Base-by-base conservation (phyloP, 2,888 invertebrate genomes). In the Chrysomela aeneicollis region DNA sequence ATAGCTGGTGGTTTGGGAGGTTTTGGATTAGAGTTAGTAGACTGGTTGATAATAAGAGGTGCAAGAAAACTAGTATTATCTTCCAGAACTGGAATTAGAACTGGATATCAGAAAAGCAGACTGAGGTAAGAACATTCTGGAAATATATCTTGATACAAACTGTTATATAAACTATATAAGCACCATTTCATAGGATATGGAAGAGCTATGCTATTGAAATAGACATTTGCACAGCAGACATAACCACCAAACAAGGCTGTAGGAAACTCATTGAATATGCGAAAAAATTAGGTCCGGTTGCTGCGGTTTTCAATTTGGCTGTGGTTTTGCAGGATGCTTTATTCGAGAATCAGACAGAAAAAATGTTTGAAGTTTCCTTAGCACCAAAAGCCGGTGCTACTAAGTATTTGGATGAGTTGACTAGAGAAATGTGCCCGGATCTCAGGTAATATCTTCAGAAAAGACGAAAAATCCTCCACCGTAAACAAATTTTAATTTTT, bases 261-360 rank as follows among this genome's bases (percentile, higher is more conserved):
- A 85, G 85, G 59, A 77, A 84, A 17, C 86, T 96, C 69, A 77
- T 97, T 0, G 83, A 85, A 52, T 86, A 87, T 75, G 89, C 92
- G 0, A 82, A 82, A 30, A 72, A 84, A 0, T 78, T 92, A 71
- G 93, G 90, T 0, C 88, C 88, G 1, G 88, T 97, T 18, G 91
- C 91, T 26, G 96, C 91, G 21, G 90, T 97, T 57, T 97, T 96
- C 84, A 95, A 97, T 80, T 84, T 97, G 67, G 97, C 97, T 2
- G 94, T 94, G 75, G 88, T 90, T 2, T 81, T 95, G 6, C 87
- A 86, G 70, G 95, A 95, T 77, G 88, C 87, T 0, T 82, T 93
- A 46, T 88, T 95, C 79, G 88, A 90, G 74, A 93, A 94, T 78
- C 93, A 93, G 82, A 90, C 87, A 0, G 81, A 83, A 1, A 90